Evolutionary conservation across 23 tunicate genomes (phyloP).

Genomic region (Halocynthia aurantium): DNA sequence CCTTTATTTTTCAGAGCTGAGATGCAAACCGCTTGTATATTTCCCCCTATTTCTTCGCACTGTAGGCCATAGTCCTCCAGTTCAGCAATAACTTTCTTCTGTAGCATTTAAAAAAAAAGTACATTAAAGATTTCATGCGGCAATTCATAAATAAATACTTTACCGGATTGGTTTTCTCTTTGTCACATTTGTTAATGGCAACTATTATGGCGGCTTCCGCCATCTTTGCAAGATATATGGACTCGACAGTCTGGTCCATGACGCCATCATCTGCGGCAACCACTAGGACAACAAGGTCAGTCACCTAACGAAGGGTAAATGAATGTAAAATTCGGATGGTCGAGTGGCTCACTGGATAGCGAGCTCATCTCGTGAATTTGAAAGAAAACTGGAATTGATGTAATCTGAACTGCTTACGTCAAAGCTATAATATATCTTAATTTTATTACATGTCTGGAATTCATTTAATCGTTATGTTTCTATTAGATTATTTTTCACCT

Average conservation of each 20-base stretch:
- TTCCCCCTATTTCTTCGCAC: slow-evolving; percentile 65
- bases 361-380: too few relatives aligned
- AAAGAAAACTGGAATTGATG: too few relatives aligned
- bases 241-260: slow-evolving; percentile 93
- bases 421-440: background rate
- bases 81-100: slow-evolving; percentile 45
- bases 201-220: slow-evolving; percentile 57
- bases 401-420: background rate
- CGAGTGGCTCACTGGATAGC: background rate
- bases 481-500: slow-evolving; percentile 20
- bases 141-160: background rate
- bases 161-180: slow-evolving; percentile 56
- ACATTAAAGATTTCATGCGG: background rate
- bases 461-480: background rate
- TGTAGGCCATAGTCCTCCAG: slow-evolving; percentile 34
- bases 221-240: slow-evolving; percentile 49
- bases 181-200: slow-evolving; percentile 90
- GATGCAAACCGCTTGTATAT: slow-evolving; percentile 53
- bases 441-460: background rate
- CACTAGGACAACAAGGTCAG: slow-evolving; percentile 83
- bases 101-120: background rate
- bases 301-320: slow-evolving; percentile 27
- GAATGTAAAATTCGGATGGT: background rate
- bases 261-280: slow-evolving; percentile 99
- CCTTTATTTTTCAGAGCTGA: slow-evolving; percentile 55